These are phyloP conservation scores for Erebia ligea DNA, from an alignment of 2,888 invertebrate genomes.

Conservation along the genomic window DNA sequence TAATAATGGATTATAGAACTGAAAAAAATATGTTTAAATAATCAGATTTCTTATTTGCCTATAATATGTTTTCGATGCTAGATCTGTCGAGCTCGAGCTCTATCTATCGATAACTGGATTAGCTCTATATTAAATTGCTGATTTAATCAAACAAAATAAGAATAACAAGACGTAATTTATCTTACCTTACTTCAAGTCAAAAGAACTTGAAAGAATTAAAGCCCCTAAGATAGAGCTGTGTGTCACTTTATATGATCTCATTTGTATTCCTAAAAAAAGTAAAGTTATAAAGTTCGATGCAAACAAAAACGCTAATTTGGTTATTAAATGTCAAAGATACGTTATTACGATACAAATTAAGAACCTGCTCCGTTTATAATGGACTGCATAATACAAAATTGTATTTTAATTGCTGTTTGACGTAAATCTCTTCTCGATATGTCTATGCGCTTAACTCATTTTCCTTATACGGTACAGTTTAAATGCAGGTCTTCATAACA, in stretches of 20 bases:
- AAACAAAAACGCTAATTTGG: background rate
- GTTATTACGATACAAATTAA: constrained; percentile 10
- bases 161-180: background rate
- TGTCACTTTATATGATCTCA: background rate
- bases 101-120: background rate
- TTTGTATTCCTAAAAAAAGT: background rate
- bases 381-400: constrained; percentile 14
- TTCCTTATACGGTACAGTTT: constrained; percentile 44
- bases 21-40: background rate
- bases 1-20: background rate
- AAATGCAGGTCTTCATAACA: constrained; percentile 47
- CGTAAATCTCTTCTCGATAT: constrained; percentile 35
- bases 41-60: background rate
- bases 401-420: constrained; percentile 28
- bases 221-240: background rate
- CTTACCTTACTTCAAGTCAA: background rate
- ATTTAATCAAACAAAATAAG: background rate
- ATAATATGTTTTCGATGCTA: background rate
- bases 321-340: background rate
- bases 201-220: background rate
- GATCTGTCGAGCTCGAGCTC: background rate
- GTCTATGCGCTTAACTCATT: constrained; percentile 41
- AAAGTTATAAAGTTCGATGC: background rate
- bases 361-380: constrained; percentile 12
- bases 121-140: background rate